Conservation (phyloP, 2,113 vertebrate genomes). For the Galeopterus variegatus region DNA sequence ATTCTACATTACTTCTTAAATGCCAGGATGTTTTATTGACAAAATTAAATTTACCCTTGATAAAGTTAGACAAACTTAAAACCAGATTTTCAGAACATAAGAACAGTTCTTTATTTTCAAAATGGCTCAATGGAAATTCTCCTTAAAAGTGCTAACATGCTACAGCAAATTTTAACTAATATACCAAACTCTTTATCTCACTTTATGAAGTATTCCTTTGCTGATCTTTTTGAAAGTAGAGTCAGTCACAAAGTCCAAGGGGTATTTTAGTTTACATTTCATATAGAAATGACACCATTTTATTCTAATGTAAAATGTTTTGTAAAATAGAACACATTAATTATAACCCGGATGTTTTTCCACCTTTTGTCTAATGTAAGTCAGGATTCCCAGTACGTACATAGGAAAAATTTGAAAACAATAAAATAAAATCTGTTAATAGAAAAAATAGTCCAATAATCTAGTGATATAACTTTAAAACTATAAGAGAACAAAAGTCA, state of each 20-base stretch:
- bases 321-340: slow-evolving; percentile 8
- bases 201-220: background rate
- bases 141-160: background rate
- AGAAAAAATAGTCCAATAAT: background rate
- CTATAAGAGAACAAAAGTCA: background rate
- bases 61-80: slow-evolving; percentile 31
- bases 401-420: background rate
- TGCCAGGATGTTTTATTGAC: background rate
- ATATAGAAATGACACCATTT: background rate
- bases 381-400: background rate
- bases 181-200: background rate
- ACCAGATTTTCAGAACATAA: slow-evolving; percentile 10
- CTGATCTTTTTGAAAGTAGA: slow-evolving; percentile 15
- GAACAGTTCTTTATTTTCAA: background rate
- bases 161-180: background rate
- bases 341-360: background rate
- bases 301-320: slow-evolving; percentile 10
- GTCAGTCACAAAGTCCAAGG: background rate
- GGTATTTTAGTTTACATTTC: slow-evolving; percentile 11
- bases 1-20: background rate
- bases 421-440: background rate
- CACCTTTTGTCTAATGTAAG: background rate
- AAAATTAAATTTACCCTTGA: background rate
- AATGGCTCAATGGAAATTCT: background rate
- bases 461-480: background rate